Percentiles rank a stretch among this genome's conserved stretches.
phyloP scores from a whole-genome alignment of 2,888 invertebrate genomes.

The Drosophila testacea region DNA sequence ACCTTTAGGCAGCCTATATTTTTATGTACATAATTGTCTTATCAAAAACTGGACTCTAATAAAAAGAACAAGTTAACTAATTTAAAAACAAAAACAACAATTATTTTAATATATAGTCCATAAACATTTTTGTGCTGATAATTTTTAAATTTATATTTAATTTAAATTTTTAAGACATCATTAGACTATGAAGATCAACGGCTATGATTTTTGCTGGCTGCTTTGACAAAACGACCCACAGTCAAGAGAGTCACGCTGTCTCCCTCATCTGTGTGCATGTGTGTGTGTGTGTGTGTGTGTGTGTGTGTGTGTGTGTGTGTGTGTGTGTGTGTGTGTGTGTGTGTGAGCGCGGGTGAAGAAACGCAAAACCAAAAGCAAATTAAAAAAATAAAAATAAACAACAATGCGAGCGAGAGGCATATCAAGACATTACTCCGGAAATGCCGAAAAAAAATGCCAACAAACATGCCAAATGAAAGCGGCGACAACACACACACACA shows the following conservation, averaged over 20 bases:
- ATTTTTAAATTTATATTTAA: too few species aligned
- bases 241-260: conserved; percentile 36
- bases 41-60: too few species aligned
- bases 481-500: conserved; percentile 27
- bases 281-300: conserved; percentile 3
- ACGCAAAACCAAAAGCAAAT: conserved; percentile 55
- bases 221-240: too few species aligned
- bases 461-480: conserved; percentile 53
- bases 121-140: too few species aligned
- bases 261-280: conserved; percentile 10
- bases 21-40: too few species aligned
- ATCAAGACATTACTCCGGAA: conserved; percentile 80
- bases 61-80: too few species aligned
- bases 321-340: conserved; percentile 19
- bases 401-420: conserved; percentile 34
- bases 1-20: too few species aligned
- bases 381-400: conserved; percentile 43
- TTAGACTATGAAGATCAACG: too few species aligned
- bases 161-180: too few species aligned
- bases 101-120: too few species aligned
- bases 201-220: too few species aligned
- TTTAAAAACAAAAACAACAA: too few species aligned
- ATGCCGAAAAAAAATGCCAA: conserved; percentile 75
- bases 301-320: conserved; percentile 20
- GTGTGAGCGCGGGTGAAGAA: conserved; percentile 51